Conservation (phyloP, 1,140 invertebrate genomes). For the Trichoplusia ni region DNA sequence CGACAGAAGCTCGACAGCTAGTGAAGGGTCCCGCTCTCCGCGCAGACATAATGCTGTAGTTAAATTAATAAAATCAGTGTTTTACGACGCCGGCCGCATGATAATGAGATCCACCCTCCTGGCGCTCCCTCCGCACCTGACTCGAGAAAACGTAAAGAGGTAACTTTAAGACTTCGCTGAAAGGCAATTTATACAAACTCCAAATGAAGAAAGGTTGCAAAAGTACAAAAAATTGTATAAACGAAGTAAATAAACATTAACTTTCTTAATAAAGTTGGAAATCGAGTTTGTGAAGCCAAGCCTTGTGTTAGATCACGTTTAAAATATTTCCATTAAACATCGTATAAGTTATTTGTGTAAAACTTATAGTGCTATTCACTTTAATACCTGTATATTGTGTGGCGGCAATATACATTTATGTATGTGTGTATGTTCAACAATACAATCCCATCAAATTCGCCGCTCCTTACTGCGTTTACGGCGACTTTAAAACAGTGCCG, state of each 20-base stretch:
- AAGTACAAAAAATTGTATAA: not conserved
- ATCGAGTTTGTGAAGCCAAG: not conserved
- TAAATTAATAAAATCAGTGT: slow-evolving; percentile 28
- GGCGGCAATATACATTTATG: not conserved
- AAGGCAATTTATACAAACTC: slow-evolving; percentile 29
- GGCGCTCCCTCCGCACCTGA: not conserved
- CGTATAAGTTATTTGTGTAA: not conserved
- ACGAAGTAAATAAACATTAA: slow-evolving; percentile 10
- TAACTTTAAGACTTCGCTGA: slow-evolving; percentile 19
- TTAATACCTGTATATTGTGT: slow-evolving; percentile 1
- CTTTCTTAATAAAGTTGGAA: slow-evolving; percentile 1
- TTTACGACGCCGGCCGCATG: slow-evolving; percentile 13
- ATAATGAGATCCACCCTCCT: slow-evolving; percentile 18
- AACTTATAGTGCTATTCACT: slow-evolving; percentile 1
- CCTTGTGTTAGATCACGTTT: slow-evolving; percentile 2
- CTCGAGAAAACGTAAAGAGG: slow-evolving; percentile 8
- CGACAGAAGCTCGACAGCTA: too few relatives aligned
- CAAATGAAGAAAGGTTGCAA: slow-evolving; percentile 15
- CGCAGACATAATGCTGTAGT: slow-evolving; percentile 2
- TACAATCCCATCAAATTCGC: slow-evolving; percentile 20
- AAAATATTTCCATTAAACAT: slow-evolving; percentile 9
- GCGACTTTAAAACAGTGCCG: not conserved
- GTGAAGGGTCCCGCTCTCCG: slow-evolving; percentile 6
- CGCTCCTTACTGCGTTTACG: slow-evolving; percentile 1
- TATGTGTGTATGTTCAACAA: too few relatives aligned